Base-by-base conservation (phyloP, 2,797 vertebrate genomes). In the Tympanoctomys barrerae region DNA sequence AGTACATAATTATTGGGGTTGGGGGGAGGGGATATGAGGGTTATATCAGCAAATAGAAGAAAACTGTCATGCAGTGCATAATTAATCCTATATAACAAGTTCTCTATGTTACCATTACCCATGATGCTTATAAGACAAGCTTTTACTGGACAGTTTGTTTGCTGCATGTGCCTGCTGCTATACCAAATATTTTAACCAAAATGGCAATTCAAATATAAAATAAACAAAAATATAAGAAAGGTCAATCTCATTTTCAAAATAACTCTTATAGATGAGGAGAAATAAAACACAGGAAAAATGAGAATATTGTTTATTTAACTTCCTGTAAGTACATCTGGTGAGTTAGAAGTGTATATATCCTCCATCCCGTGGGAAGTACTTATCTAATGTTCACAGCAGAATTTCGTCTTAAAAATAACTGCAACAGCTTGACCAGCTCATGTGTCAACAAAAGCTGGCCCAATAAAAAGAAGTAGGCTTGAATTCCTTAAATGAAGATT, bases 171-270 rank as follows among this genome's bases (percentile, higher is more conserved):
- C 13, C 21, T 49, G 21, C 73, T 59, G 14, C n/a, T 57, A 1
- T 33, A 19, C 42, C 57, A 52, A 73, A 19, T 77, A 61, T 86
- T 83, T 89, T 57, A 85, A 16, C 21, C 87, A 70, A 92, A 83
- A 91, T 91, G 42, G 75, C 5, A 84, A 52, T 62, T 91, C 84
- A 80, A 91, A 46, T 77, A 71, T 78, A 91, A 91, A 77, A 68
- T 93, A 81, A 92, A 49, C 5, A 66, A 75, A 82, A 94, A 42
- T 22, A 16, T 7, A 82, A 79, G 26, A 87, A 90, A 80, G 18
- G 87, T 46, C 49, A 78, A 22, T 28, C 2, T 3, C 14, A 90
- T 28, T 75, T 94, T 28, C 70, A 71, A 90, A 94, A 83, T 36
- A 66, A 82, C 2, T 8, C 19, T 59, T 42, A n/a, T 42, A 46